phyloP scores from a whole-genome alignment of 2,797 vertebrate species.

The Chromobotia macracanthus region DNA sequence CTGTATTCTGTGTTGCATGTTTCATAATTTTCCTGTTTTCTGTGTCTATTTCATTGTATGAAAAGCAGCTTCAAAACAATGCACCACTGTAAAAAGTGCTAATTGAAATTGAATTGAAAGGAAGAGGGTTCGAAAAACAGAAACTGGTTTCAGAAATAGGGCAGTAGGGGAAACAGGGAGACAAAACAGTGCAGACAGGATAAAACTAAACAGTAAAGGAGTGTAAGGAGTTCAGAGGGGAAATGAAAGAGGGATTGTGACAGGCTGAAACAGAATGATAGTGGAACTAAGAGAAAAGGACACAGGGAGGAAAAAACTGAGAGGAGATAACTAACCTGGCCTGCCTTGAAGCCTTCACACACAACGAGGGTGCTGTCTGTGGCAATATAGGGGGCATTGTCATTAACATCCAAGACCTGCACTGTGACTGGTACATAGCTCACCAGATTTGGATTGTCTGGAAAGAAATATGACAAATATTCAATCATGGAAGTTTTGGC shows the following conservation, averaged over 20 bases:
- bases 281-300: neutral
- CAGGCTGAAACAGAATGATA: neutral
- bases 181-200: neutral
- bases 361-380: constrained; percentile 82
- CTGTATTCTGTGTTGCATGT: too few relatives aligned
- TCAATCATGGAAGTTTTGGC: constrained; percentile 15
- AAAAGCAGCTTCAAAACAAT: too few relatives aligned
- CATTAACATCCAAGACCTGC: constrained; percentile 90
- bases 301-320: neutral
- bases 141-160: neutral
- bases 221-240: neutral
- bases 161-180: constrained; percentile 2
- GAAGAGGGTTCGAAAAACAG: neutral
- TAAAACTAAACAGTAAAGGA: neutral
- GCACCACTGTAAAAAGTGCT: too few relatives aligned
- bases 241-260: neutral
- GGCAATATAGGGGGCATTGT: constrained; percentile 85
- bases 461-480: constrained; percentile 27
- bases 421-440: constrained; percentile 84
- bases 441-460: constrained; percentile 86
- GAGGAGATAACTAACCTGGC: constrained; percentile 79
- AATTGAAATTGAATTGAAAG: too few relatives aligned
- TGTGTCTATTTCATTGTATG: too few relatives aligned
- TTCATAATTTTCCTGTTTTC: too few relatives aligned
- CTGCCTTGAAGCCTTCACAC: constrained; percentile 86